These are phyloP conservation scores for Cynodonichthys magdalenae DNA, from an alignment of 2,797 vertebrate genomes.

Conservation along the genomic window DNA sequence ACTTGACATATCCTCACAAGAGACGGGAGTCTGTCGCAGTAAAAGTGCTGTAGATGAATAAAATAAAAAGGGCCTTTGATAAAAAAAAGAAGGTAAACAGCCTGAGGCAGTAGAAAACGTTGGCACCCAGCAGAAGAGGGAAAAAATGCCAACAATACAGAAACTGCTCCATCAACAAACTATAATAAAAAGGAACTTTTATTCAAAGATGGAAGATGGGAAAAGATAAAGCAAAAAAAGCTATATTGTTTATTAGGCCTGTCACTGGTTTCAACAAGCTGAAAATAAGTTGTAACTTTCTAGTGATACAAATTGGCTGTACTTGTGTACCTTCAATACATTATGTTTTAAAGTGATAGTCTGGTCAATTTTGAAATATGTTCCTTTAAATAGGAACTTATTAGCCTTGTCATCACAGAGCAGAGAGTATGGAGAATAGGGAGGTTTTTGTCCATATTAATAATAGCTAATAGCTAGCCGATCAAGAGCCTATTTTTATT, in stretches of 20 bases:
- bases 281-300: background rate
- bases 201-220: constrained; percentile 23
- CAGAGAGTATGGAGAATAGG: too few relatives aligned
- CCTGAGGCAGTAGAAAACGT: constrained; percentile 43
- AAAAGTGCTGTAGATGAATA: constrained; percentile 29
- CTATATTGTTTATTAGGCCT: constrained; percentile 2
- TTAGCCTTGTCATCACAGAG: too few relatives aligned
- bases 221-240: background rate
- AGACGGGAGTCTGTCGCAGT: constrained; percentile 6
- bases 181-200: constrained; percentile 40
- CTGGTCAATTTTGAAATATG: too few relatives aligned
- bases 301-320: background rate
- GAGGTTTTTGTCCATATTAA: too few relatives aligned
- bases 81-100: constrained; percentile 48
- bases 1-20: constrained; percentile 18
- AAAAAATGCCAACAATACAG: constrained; percentile 33
- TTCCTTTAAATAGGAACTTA: too few relatives aligned
- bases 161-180: constrained; percentile 45
- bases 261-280: background rate
- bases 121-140: constrained; percentile 29
- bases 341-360: too few relatives aligned
- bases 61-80: constrained; percentile 39
- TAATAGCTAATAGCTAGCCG: too few relatives aligned
- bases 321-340: background rate
- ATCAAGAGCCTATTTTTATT: too few relatives aligned